These are phyloP conservation scores for Malurus alboscapulatus DNA, from an alignment of 2,113 vertebrate species.

Conservation along the genomic window DNA sequence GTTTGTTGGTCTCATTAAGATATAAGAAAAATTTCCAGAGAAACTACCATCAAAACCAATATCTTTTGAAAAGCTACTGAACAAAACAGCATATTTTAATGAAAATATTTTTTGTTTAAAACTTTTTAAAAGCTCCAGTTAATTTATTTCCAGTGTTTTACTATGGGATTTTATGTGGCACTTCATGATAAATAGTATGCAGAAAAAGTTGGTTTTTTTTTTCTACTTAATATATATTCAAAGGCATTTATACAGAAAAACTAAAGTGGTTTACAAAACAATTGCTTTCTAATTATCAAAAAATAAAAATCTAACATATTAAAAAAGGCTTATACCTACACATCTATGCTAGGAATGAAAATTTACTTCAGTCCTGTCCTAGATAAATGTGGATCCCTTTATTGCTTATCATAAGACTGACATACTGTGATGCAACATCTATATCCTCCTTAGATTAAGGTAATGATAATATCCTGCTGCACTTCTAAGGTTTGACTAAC, in stretches of 20 bases:
- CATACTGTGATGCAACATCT: neutral
- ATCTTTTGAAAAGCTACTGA: neutral
- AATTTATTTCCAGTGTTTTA: neutral
- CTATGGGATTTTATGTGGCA: neutral
- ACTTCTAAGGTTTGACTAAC: neutral
- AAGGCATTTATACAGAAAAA: neutral
- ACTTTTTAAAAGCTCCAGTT: neutral
- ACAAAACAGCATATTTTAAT: neutral
- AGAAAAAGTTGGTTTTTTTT: neutral
- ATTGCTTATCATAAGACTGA: accelerated
- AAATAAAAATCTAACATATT: neutral
- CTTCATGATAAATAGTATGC: neutral
- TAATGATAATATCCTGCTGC: neutral
- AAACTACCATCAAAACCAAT: neutral
- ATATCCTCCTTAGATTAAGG: neutral
- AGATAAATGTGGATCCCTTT: neutral
- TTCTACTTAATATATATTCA: neutral
- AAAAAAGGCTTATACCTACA: neutral
- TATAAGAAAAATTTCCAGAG: neutral
- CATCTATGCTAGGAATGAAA: neutral
- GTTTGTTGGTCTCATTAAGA: neutral
- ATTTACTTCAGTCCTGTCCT: neutral
- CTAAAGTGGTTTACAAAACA: neutral
- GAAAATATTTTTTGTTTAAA: neutral
- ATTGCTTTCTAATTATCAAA: neutral